These are phyloP conservation scores for Ophonus ardosiacus DNA, from an alignment of 2,888 invertebrate species.

Conservation along the genomic window DNA sequence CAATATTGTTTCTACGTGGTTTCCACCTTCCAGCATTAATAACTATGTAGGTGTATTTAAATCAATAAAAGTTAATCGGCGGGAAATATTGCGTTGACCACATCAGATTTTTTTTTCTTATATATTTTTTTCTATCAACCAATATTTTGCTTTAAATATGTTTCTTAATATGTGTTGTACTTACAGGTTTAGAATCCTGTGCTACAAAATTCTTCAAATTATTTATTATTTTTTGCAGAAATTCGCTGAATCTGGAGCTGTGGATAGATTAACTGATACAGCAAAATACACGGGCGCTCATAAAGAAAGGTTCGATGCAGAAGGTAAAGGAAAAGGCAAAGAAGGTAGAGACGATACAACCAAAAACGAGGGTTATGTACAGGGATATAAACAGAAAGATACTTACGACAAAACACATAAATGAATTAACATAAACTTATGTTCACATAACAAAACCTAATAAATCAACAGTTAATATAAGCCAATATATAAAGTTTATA, in stretches of 20 bases:
- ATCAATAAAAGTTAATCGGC: too few species aligned
- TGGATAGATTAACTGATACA: constrained; percentile 89
- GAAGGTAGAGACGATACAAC: constrained; percentile 88
- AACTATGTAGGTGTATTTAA: too few species aligned
- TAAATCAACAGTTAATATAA: too few species aligned
- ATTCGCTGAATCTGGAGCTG: constrained; percentile 78
- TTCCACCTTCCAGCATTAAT: too few species aligned
- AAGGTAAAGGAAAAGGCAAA: constrained; percentile 89
- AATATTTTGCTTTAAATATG: too few species aligned
- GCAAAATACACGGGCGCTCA: constrained; percentile 91
- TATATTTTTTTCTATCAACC: too few species aligned
- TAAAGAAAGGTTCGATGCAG: constrained; percentile 89
- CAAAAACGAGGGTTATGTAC: constrained; percentile 87
- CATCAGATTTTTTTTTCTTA: too few species aligned
- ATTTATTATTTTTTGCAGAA: constrained; percentile 68
- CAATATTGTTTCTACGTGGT: too few species aligned
- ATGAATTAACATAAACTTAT: constrained; percentile 8
- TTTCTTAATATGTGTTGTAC: too few species aligned
- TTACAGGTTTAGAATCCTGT: too few species aligned
- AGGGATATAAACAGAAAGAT: constrained; percentile 89
- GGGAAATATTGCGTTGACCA: too few species aligned
- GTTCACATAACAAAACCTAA: neutral
- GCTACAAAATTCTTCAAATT: too few species aligned
- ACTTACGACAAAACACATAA: constrained; percentile 82
- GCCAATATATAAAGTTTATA: neutral